phyloP scores from a whole-genome alignment of 2,113 vertebrate species.

The Eublepharis macularius region DNA sequence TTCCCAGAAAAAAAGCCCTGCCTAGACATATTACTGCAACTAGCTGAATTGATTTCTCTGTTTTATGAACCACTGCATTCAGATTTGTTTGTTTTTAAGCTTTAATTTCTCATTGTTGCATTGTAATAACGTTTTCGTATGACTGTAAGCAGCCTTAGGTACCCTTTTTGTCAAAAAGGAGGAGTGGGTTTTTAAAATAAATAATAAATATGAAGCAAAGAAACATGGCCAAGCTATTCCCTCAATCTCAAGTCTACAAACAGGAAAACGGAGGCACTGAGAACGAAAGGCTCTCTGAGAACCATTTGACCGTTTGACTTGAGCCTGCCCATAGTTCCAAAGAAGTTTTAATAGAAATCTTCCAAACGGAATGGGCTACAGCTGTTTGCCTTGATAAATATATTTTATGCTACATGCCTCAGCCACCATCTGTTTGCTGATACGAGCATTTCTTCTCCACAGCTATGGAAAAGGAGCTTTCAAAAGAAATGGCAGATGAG shows the following conservation, averaged over 20 bases:
- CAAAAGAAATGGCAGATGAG: slow-evolving; percentile 65
- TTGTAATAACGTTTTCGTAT: no score
- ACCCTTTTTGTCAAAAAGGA: no score
- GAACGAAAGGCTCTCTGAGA: slow-evolving; percentile 44
- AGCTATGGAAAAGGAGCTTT: slow-evolving; percentile 74
- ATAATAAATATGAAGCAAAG: no score
- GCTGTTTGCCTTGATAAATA: slow-evolving; percentile 86
- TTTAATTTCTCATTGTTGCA: no score
- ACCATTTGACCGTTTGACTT: slow-evolving; percentile 59
- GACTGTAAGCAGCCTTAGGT: no score
- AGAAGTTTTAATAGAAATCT: slow-evolving; percentile 84
- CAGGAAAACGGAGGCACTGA: slow-evolving; percentile 33
- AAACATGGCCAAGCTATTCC: neutral
- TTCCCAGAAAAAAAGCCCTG: no score
- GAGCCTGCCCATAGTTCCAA: slow-evolving; percentile 72
- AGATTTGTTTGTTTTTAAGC: no score
- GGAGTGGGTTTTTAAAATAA: no score
- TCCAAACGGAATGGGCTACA: slow-evolving; percentile 80
- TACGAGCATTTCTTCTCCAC: slow-evolving; percentile 75
- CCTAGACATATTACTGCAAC: no score
- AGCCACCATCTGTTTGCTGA: slow-evolving; percentile 85
- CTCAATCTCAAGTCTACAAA: slow-evolving; percentile 14
- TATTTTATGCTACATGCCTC: slow-evolving; percentile 83
- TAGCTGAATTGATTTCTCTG: no score
- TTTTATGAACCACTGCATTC: no score